phyloP scores from a whole-genome alignment of 2,797 vertebrate species.

The Gymnoscopelus braueri region DNA sequence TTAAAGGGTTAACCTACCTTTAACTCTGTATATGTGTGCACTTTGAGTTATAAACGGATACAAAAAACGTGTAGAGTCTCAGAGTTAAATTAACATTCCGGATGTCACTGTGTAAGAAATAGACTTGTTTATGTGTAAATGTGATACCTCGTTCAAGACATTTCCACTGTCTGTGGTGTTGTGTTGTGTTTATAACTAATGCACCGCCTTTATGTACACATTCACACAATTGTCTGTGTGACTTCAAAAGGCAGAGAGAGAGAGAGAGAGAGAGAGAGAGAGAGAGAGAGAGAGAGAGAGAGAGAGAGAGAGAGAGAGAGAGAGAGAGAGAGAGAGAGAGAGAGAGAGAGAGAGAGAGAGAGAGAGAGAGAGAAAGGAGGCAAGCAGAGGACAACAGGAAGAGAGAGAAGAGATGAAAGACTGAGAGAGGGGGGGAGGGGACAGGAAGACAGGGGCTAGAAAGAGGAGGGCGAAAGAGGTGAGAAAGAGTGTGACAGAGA shows the following conservation, averaged over 20 bases:
- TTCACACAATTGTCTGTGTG: no score
- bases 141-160: no score
- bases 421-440: conserved; percentile 45
- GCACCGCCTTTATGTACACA: no score
- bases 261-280: not conserved
- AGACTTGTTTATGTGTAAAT: no score
- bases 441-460: conserved; percentile 57
- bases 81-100: not conserved
- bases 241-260: conserved; percentile 5
- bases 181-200: no score
- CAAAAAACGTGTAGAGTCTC: no score
- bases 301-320: not conserved
- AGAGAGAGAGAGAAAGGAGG: conserved; percentile 62
- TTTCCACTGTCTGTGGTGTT: no score
- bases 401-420: conserved; percentile 32
- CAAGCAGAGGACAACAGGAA: conserved; percentile 13
- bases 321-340: conserved; percentile 58
- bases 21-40: no score
- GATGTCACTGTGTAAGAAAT: no score
- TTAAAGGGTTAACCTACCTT: no score
- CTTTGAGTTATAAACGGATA: no score
- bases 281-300: not conserved
- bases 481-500: conserved; percentile 56
- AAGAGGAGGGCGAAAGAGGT: conserved; percentile 48
- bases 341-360: conserved; percentile 47